Base-by-base conservation (phyloP, 2,888 invertebrate genomes). In the Zygothrica quintamaculata region DNA sequence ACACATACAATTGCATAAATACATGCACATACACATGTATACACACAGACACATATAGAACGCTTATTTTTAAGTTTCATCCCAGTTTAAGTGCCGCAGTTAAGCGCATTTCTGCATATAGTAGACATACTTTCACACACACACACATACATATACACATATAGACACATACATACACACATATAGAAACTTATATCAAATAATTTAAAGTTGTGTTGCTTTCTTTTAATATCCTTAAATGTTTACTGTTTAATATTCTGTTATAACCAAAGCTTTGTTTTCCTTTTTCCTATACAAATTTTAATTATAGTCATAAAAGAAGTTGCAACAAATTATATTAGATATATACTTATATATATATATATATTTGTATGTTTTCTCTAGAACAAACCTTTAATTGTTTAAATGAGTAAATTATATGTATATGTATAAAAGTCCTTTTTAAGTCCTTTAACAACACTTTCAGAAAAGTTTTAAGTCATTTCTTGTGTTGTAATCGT, bases 201-300 rank as follows among this genome's bases (percentile, higher is more conserved):
- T 36, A 36, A n/a, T 36, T 36, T 7, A 12, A 2, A 12, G n/a
- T 13, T 12, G 26, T 42, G 33, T 39, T 47, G 43, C 15, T 13
- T 13, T 25, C 22, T 16, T 16, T 25, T 22, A n/a, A n/a, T n/a
- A n/a, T n/a, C n/a, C n/a, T n/a, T n/a, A n/a, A n/a, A n/a, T n/a
- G n/a, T n/a, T n/a, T n/a, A n/a, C 25, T 22, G 7, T 58, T 37
- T 65, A 57, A 51, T 65, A 51, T 65, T 73, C 68, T 59, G 62
- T 77, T 68, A 55, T 77, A 84, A 84, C 82, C 82, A 84, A 84
- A 84, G 82, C 82, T 84, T 84, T 75, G 74, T 79, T 66, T 79
- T 84, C 72, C 72, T 72, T 71, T 67, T 59, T 71, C 71, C 71
- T 72, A n/a, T n/a, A n/a, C n/a, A n/a, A n/a, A 72, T 68, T 59